Evolutionary conservation across 2,797 vertebrate species (phyloP), one percentile per base, ranked within the genome.

Genomic region (Eutrigla gurnardus): DNA sequence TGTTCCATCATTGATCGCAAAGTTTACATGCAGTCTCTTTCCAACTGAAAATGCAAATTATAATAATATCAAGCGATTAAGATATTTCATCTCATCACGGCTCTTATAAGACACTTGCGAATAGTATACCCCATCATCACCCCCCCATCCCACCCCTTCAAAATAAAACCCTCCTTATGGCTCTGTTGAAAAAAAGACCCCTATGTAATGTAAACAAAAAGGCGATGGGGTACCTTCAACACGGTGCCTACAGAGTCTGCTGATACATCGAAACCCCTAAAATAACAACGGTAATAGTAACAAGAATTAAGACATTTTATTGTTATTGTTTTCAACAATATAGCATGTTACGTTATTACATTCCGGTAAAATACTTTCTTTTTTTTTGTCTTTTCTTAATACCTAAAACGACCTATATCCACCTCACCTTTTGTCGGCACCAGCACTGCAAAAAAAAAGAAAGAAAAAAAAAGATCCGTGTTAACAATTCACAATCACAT

Each of bases 11-110:
- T 87, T 89, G 90, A 91, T 93, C 91, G 93, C 92, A 92, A 90
- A 90, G 90, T 93, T 94, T 94, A 94, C 95, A 95, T 95, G 94
- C 94, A 95, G 92, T 91, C 91, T 92, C 86, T 93, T 87, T 93
- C 90, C 89, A 93, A 93, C 90, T 87, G 84, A 92, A 91, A 90
- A 92, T 88, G 90, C 82, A 92, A 90, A 89, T 87, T 80, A 87
- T 75, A 81, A 75, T 85, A 83, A 86, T 89, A 85, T 78, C 81
- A 93, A 88, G 81, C 94, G 85, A 91, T 91, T 90, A 93, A 90
- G 87, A 88, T 91, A 87, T 82, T 90, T 88, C 80, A 86, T 88
- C 80, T 86, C 70, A 76, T 89, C 75, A 82, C 82, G 73, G 69
- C 83, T 91, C 83, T 84, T 83, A 89, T 91, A 92, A 92, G 86